These are phyloP conservation scores for Machaerirhynchus nigripectus DNA, from an alignment of 2,113 vertebrate species.

Conservation along the genomic window DNA sequence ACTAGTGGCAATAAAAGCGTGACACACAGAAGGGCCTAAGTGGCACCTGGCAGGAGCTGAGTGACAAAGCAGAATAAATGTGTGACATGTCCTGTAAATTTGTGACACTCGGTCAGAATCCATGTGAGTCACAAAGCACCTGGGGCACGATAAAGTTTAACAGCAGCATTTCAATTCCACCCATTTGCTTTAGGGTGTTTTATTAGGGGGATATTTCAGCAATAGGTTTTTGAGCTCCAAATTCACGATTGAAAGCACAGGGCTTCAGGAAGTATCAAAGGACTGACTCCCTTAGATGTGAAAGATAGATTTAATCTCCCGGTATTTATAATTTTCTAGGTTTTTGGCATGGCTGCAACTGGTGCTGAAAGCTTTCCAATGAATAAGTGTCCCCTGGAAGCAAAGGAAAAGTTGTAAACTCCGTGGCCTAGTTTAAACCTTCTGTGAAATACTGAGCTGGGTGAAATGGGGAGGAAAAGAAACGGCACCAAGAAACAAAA, in stretches of 20 bases:
- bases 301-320: not conserved
- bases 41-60: constrained; percentile 53
- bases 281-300: not conserved
- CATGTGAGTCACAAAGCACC: constrained; percentile 7
- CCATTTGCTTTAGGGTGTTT: not conserved
- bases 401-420: not conserved
- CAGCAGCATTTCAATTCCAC: not conserved
- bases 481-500: not conserved
- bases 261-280: constrained; percentile 11
- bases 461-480: not conserved
- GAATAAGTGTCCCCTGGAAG: not conserved
- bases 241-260: not conserved
- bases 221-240: not conserved
- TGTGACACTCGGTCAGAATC: constrained; percentile 29
- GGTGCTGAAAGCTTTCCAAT: not conserved
- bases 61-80: constrained; percentile 39
- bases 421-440: rapidly evolving
- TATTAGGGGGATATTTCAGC: not conserved
- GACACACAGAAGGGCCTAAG: not conserved
- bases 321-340: constrained; percentile 15
- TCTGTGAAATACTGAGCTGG: not conserved
- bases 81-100: constrained; percentile 49
- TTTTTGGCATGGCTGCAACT: not conserved
- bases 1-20: constrained; percentile 38
- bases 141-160: constrained; percentile 3